Conservation (phyloP, 2,113 vertebrate species). For the Uria aalge region DNA sequence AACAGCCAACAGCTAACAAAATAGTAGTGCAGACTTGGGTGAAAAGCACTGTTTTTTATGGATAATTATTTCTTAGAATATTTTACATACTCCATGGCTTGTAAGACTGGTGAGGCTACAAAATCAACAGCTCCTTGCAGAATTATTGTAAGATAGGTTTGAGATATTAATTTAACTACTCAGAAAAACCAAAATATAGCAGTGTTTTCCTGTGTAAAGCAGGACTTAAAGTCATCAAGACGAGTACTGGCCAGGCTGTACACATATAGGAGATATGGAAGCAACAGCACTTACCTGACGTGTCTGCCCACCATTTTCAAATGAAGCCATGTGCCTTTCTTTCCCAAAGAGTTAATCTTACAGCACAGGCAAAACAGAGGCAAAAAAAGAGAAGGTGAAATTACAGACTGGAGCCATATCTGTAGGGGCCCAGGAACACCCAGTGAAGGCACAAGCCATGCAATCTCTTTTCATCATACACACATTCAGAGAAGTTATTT, state of each 20-base stretch:
- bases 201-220: not conserved
- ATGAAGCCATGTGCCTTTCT: not conserved
- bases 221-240: not conserved
- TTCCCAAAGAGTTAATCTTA: not conserved
- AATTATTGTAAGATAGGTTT: not conserved
- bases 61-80: not conserved
- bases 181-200: not conserved
- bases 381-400: not conserved
- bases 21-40: too few species aligned
- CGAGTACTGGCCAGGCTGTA: not conserved
- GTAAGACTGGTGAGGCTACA: not conserved
- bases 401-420: not conserved
- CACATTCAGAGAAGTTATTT: not conserved
- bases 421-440: not conserved
- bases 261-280: not conserved
- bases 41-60: not conserved
- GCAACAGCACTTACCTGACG: not conserved
- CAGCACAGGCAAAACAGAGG: not conserved
- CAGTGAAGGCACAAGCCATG: not conserved
- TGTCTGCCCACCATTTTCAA: too few species aligned
- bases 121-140: not conserved
- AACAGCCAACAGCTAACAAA: not conserved
- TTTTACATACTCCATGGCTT: not conserved
- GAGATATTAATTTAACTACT: not conserved
- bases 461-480: not conserved